phyloP scores from a whole-genome alignment of 2,888 invertebrate genomes.

The Arenicola marina region DNA sequence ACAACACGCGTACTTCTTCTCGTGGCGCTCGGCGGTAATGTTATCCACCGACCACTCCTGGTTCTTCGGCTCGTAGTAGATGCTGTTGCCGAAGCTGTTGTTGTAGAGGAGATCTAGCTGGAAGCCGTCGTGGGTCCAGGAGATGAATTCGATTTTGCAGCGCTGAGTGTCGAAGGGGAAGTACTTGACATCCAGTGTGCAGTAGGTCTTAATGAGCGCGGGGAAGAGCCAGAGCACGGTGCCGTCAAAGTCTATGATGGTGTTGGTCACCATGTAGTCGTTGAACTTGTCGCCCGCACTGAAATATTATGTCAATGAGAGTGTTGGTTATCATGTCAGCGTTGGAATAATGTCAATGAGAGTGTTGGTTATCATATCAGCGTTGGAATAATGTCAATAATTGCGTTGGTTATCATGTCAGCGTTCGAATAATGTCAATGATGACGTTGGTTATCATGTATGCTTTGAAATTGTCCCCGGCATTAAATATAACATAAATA shows the following conservation, averaged over 20 bases:
- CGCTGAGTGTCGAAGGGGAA: constrained; percentile 65
- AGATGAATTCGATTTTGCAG: constrained; percentile 64
- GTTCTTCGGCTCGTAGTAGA: constrained; percentile 77
- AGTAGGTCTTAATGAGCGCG: constrained; percentile 63
- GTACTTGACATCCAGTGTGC: constrained; percentile 63
- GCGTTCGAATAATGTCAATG: constrained; percentile 38
- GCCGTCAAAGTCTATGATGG: constrained; percentile 62
- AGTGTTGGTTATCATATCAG: too few species aligned
- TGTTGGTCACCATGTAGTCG: constrained; percentile 60
- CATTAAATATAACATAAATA: too few species aligned
- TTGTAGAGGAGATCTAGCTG: constrained; percentile 47
- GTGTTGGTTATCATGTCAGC: too few species aligned
- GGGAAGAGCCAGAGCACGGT: constrained; percentile 64
- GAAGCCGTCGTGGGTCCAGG: constrained; percentile 64
- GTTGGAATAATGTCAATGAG: background rate
- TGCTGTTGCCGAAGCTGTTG: constrained; percentile 31
- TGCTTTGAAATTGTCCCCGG: constrained; percentile 41
- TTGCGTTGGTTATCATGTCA: too few species aligned
- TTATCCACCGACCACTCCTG: constrained; percentile 69
- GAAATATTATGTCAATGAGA: constrained; percentile 3
- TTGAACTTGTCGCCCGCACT: constrained; percentile 42
- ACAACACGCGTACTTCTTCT: constrained; percentile 41
- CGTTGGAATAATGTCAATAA: too few species aligned
- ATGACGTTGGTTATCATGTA: constrained; percentile 62
- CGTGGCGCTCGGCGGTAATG: constrained; percentile 34